Evolutionary conservation across 1,140 invertebrate genomes (phyloP).

Genomic region (Drosophila equinoxialis): DNA sequence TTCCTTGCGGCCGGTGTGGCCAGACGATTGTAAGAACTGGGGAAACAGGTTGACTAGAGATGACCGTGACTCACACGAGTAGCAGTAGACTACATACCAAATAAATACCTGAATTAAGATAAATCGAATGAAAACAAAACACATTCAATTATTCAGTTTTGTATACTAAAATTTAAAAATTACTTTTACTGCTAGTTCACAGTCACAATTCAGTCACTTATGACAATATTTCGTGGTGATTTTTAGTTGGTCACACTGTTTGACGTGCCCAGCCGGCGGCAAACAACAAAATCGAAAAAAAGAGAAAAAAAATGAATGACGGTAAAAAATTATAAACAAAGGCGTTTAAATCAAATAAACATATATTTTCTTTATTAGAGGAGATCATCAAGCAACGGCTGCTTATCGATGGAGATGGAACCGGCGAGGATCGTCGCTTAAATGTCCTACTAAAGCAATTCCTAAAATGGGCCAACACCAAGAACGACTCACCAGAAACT

Average conservation of each 20-base stretch:
- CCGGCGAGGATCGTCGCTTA: constrained; percentile 95
- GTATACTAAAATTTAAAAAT: no score
- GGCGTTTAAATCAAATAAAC: neutral
- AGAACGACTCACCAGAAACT: constrained; percentile 88
- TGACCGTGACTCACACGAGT: neutral
- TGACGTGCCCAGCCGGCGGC: neutral
- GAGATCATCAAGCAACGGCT: constrained; percentile 95
- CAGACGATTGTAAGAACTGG: neutral
- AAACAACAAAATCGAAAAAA: neutral
- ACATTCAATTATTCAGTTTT: no score
- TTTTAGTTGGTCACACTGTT: neutral
- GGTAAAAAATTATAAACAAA: constrained; percentile 42
- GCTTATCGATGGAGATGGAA: constrained; percentile 97
- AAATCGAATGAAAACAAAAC: no score
- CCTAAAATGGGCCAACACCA: constrained; percentile 93
- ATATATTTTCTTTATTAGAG: constrained; percentile 84
- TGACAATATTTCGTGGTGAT: neutral
- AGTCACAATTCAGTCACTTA: neutral
- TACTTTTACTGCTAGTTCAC: no score
- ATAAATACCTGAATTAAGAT: no score
- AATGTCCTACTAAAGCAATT: constrained; percentile 94
- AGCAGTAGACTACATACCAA: no score
- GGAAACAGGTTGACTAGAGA: neutral
- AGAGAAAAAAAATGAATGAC: constrained; percentile 58
- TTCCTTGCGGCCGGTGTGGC: neutral